Evolutionary conservation across 2,797 vertebrate species (phyloP).

Genomic region (Amphiprion clarkii): DNA sequence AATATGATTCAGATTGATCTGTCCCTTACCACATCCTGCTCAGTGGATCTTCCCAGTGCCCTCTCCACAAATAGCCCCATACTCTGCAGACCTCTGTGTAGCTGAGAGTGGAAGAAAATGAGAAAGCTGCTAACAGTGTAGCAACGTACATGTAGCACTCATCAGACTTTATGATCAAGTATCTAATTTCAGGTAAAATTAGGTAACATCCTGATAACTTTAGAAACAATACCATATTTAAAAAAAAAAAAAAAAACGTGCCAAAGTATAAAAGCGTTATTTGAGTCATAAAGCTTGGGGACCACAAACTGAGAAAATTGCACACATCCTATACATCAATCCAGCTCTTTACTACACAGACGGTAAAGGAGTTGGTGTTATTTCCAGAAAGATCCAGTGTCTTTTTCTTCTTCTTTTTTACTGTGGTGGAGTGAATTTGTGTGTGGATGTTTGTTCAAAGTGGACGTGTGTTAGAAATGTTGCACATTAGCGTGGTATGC

Average conservation of each 20-base stretch:
- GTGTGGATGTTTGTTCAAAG: slow-evolving; percentile 77
- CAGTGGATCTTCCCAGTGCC: slow-evolving; percentile 34
- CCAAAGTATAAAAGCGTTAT: slow-evolving; percentile 26
- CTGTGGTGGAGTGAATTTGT: slow-evolving; percentile 75
- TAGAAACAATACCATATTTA: neutral
- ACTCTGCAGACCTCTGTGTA: slow-evolving; percentile 51
- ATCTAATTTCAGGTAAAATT: neutral
- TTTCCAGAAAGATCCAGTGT: slow-evolving; percentile 49
- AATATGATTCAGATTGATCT: slow-evolving; percentile 79
- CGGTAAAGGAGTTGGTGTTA: slow-evolving; percentile 72
- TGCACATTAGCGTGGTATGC: slow-evolving; percentile 78
- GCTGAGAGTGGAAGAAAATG: slow-evolving; percentile 3
- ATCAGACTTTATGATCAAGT: neutral
- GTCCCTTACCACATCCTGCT: neutral
- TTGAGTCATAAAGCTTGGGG: neutral
- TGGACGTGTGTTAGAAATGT: slow-evolving; percentile 77
- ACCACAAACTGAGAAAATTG: neutral
- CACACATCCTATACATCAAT: neutral
- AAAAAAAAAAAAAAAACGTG: slow-evolving; percentile 26
- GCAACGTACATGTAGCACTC: slow-evolving; percentile 41
- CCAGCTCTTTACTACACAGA: slow-evolving; percentile 61
- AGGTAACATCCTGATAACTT: neutral
- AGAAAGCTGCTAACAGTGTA: neutral
- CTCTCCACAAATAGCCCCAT: slow-evolving; percentile 23
- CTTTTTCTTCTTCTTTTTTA: slow-evolving; percentile 36